Conservation (phyloP, 2,113 vertebrate species). For the Sceloporus undulatus region DNA sequence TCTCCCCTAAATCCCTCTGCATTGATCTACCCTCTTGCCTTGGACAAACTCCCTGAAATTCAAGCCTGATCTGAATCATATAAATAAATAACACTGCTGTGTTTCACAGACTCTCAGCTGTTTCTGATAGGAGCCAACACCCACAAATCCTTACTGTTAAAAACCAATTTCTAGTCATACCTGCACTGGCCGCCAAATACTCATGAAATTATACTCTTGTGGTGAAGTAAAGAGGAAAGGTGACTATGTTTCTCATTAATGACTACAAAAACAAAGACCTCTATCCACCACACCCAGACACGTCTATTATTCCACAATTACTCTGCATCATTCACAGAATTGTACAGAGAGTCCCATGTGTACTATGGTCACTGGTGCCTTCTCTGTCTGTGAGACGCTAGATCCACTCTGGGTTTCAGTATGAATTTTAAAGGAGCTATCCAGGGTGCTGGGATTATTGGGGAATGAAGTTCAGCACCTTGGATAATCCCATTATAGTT, state of each 20-base stretch:
- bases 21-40: not conserved
- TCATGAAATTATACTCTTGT: not conserved
- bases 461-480: too few relatives aligned
- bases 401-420: too few relatives aligned
- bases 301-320: too few relatives aligned
- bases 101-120: not conserved
- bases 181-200: not conserved
- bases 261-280: too few relatives aligned
- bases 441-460: too few relatives aligned
- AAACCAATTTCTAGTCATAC: not conserved
- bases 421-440: too few relatives aligned
- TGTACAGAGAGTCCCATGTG: too few relatives aligned
- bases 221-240: not conserved
- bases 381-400: too few relatives aligned
- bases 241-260: not conserved
- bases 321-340: too few relatives aligned
- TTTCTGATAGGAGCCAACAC: not conserved
- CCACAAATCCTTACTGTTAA: not conserved
- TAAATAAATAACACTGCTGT: conserved; percentile 2
- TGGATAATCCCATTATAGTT: too few relatives aligned
- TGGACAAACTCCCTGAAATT: conserved; percentile 18
- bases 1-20: conserved; percentile 9
- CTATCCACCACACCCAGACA: too few relatives aligned
- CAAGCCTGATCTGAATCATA: conserved; percentile 3
- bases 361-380: too few relatives aligned